phyloP scores from a whole-genome alignment of 2,888 invertebrate genomes.

The Tetranychus truncatus region DNA sequence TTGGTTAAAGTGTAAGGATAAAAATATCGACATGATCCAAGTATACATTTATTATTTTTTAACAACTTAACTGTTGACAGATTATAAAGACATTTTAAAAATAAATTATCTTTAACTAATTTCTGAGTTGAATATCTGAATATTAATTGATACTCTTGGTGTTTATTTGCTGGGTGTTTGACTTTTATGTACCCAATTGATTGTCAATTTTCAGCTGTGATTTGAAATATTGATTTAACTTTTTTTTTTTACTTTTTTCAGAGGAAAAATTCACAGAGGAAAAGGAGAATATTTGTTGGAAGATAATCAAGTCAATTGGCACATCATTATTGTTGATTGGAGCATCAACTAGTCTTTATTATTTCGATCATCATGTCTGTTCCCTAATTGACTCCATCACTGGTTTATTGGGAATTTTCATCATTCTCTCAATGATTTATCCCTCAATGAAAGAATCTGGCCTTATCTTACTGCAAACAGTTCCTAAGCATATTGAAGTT shows the following conservation, averaged over 20 bases:
- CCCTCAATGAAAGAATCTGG: conserved; percentile 79
- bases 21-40: too few species aligned
- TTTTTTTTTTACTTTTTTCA: neutral
- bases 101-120: too few species aligned
- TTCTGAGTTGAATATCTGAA: too few species aligned
- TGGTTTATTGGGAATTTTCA: conserved; percentile 52
- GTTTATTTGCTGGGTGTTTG: too few species aligned
- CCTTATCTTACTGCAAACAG: conserved; percentile 70
- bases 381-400: conserved; percentile 45
- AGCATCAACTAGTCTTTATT: neutral
- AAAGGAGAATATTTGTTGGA: neutral
- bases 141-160: too few species aligned
- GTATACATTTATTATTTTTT: too few species aligned
- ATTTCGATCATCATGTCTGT: neutral
- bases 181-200: too few species aligned
- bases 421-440: conserved; percentile 53
- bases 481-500: conserved; percentile 69
- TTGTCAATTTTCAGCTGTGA: neutral
- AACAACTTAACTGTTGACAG: too few species aligned
- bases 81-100: too few species aligned
- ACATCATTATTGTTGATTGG: neutral
- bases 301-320: neutral
- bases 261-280: neutral
- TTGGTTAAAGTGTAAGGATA: too few species aligned
- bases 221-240: neutral